These are phyloP conservation scores for Oeneis ivallda DNA, from an alignment of 2,888 invertebrate species.

Conservation along the genomic window DNA sequence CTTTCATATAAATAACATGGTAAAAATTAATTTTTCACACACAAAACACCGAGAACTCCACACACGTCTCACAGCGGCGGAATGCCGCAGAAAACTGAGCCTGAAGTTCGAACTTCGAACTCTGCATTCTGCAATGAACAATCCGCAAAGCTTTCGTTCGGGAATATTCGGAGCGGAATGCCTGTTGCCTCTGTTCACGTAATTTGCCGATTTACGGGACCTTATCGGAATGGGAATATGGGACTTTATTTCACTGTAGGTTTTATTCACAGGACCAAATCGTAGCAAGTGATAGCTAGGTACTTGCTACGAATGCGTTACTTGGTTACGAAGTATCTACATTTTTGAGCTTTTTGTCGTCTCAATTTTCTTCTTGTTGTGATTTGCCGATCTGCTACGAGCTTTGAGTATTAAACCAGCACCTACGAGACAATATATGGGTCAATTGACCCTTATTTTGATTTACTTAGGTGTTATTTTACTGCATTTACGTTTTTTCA, in stretches of 20 bases:
- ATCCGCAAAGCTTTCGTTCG: constrained; percentile 31
- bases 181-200: not conserved
- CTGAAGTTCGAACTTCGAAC: constrained; percentile 19
- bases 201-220: not conserved
- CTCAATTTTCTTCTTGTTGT: too few species aligned
- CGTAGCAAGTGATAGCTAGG: too few species aligned
- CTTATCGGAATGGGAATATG: not conserved
- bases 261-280: too few species aligned
- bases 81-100: constrained; percentile 37
- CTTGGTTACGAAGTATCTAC: not conserved
- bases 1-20: constrained; percentile 10
- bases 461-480: too few species aligned
- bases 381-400: too few species aligned
- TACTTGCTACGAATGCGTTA: not conserved
- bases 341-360: not conserved
- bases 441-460: too few species aligned
- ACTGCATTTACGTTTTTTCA: too few species aligned
- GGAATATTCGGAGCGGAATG: constrained; percentile 27
- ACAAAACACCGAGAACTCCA: not conserved
- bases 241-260: not conserved
- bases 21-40: constrained; percentile 10
- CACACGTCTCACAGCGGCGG: constrained; percentile 16
- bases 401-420: too few species aligned
- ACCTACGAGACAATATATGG: too few species aligned
- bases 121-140: not conserved